These are phyloP conservation scores for Cisticola juncidis DNA, from an alignment of 2,113 vertebrate genomes.

Conservation along the genomic window DNA sequence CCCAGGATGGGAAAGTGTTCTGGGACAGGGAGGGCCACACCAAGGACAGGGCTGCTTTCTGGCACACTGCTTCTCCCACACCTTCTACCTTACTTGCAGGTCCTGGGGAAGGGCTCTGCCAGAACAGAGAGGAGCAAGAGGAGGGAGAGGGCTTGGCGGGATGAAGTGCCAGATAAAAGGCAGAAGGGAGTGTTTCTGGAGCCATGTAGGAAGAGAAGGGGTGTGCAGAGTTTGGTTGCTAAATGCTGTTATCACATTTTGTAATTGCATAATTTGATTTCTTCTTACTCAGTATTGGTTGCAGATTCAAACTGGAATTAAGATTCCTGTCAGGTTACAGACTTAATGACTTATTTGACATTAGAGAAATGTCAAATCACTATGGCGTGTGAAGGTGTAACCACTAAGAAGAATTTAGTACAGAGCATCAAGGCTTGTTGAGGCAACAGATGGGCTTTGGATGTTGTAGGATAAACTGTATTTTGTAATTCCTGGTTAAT, in stretches of 20 bases:
- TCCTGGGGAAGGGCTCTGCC: background rate
- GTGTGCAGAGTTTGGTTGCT: background rate
- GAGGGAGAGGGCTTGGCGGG: background rate
- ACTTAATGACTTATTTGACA: background rate
- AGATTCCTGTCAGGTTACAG: background rate
- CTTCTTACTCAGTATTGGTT: background rate
- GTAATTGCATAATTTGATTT: background rate
- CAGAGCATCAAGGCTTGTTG: background rate
- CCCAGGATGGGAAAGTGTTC: background rate
- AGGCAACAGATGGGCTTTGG: background rate
- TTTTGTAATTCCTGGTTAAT: background rate
- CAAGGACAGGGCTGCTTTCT: background rate
- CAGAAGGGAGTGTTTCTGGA: background rate
- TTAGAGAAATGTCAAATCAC: background rate
- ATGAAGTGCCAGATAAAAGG: background rate
- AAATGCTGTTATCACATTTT: background rate
- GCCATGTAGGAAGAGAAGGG: background rate
- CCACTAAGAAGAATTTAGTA: background rate
- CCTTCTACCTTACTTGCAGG: background rate
- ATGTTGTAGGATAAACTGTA: background rate
- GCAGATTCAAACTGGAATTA: background rate
- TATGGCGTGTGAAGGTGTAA: background rate
- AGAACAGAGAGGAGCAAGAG: background rate
- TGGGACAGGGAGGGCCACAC: background rate
- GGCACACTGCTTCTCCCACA: rapidly evolving